Percentiles rank a stretch among this genome's conserved stretches.
Evolutionary conservation across 2,888 invertebrate species (phyloP).

Genomic region (Pristionchus arcanus): DNA sequence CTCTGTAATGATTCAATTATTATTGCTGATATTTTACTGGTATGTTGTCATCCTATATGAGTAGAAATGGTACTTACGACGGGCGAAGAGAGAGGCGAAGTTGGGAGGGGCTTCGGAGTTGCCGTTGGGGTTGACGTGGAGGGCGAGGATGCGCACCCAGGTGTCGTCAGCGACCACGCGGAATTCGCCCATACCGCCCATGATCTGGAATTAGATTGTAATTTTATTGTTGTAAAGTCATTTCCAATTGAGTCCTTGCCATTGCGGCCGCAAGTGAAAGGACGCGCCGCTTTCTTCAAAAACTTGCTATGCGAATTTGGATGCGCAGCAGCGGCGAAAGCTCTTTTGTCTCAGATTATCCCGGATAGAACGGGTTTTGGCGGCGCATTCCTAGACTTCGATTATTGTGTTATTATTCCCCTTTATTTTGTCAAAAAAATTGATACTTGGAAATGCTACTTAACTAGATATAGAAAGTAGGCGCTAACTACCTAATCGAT

Average conservation of each 20-base stretch:
- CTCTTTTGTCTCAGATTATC: slow-evolving; percentile 34
- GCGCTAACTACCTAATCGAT: neutral
- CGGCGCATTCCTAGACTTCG: neutral
- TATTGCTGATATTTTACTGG: neutral
- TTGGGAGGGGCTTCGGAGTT: slow-evolving; percentile 53
- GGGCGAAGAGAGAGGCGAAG: slow-evolving; percentile 56
- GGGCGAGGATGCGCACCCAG: slow-evolving; percentile 54
- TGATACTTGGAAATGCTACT: neutral
- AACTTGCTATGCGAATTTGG: slow-evolving; percentile 26
- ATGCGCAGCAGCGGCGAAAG: neutral
- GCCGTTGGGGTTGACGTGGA: slow-evolving; percentile 55
- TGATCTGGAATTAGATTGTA: slow-evolving; percentile 33
- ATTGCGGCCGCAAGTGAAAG: neutral
- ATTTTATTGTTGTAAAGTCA: neutral
- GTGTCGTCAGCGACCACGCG: slow-evolving; percentile 53
- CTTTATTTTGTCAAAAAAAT: too few relatives aligned
- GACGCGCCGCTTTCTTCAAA: neutral
- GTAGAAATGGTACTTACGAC: neutral
- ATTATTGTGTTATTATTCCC: too few relatives aligned
- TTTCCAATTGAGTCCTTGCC: neutral
- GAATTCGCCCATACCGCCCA: slow-evolving; percentile 56
- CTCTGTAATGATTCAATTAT: slow-evolving; percentile 21
- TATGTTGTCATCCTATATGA: neutral
- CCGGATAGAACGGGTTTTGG: neutral
- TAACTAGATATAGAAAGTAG: neutral